Percentiles rank a stretch among this genome's conserved stretches.
Conservation (phyloP, 2,797 vertebrate species). For the Enteromius thamalakanensis region DNA sequence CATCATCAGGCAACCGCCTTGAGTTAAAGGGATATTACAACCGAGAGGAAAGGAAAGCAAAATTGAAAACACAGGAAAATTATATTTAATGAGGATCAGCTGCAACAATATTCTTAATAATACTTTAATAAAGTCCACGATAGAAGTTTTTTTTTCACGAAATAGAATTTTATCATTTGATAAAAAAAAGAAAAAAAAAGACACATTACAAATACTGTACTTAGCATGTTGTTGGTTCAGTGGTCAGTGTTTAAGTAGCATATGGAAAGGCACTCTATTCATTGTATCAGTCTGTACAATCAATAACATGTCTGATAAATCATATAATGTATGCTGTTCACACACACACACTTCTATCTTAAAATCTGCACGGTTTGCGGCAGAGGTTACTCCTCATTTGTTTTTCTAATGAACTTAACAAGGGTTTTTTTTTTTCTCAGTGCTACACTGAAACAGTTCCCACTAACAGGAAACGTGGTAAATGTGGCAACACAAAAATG, state of each 20-base stretch:
- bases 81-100: neutral
- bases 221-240: neutral
- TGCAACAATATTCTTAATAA: neutral
- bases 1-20: neutral
- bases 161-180: neutral
- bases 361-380: neutral
- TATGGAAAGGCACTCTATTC: neutral
- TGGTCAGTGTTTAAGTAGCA: neutral
- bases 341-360: neutral
- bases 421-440: neutral
- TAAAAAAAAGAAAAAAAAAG: neutral
- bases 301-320: neutral
- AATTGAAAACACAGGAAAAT: neutral
- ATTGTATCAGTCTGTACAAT: neutral
- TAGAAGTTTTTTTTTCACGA: neutral
- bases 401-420: neutral
- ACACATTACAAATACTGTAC: neutral
- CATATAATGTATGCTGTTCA: neutral
- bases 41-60: neutral
- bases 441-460: neutral
- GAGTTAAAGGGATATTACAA: constrained; percentile 5
- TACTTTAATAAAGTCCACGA: neutral
- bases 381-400: neutral
- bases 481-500: neutral
- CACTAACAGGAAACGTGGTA: constrained; percentile 7